Percentiles rank a stretch among this genome's conserved stretches.
Conservation (phyloP, 2,888 invertebrate species). For the Acanthococcus lagerstroemiae region DNA sequence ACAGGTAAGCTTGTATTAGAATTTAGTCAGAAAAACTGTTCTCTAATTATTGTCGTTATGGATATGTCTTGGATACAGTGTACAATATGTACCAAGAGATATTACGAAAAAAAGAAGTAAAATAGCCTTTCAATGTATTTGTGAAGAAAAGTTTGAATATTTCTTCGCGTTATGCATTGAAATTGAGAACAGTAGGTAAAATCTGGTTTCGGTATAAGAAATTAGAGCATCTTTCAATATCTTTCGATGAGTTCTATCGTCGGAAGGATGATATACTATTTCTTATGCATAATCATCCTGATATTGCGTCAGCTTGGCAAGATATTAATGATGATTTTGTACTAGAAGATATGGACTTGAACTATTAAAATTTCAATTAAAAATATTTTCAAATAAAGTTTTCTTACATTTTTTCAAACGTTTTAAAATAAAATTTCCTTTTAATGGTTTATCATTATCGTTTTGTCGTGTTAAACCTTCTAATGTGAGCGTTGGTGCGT, state of each 20-base stretch:
- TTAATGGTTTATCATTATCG: not conserved
- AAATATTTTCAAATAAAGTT: not conserved
- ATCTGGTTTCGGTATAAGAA: constrained; percentile 2
- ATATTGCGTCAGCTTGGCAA: constrained; percentile 7
- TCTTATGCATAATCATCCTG: constrained; percentile 7
- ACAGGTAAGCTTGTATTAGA: no score
- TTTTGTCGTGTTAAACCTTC: not conserved
- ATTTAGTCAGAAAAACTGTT: no score
- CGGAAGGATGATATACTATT: constrained; percentile 4
- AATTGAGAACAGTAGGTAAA: not conserved
- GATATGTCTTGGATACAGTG: not conserved
- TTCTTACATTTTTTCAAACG: not conserved
- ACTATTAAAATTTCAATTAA: not conserved
- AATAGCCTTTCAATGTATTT: not conserved
- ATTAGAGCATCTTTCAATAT: constrained; percentile 4
- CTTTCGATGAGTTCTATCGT: constrained; percentile 13
- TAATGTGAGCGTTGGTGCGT: constrained; percentile 11
- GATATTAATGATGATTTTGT: constrained; percentile 1
- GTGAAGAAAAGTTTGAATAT: not conserved
- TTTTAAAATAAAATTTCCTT: not conserved
- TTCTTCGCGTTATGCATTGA: not conserved
- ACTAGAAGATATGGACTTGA: constrained; percentile 5
- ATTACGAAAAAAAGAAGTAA: not conserved
- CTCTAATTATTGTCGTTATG: not conserved
- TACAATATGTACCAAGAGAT: not conserved